phyloP scores from a whole-genome alignment of 2,888 invertebrate genomes.

The Hyles lineata region DNA sequence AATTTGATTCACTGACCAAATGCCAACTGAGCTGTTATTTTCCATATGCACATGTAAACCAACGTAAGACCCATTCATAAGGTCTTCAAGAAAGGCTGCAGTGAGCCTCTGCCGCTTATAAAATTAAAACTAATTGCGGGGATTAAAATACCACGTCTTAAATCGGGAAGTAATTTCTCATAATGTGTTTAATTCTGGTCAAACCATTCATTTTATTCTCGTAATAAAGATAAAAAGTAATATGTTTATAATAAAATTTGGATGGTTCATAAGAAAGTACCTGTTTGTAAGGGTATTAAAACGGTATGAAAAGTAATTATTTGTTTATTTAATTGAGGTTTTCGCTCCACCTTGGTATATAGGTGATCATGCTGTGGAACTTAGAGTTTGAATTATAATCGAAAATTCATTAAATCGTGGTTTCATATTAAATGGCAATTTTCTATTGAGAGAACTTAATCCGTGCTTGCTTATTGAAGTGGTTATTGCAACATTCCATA shows the following conservation, averaged over 20 bases:
- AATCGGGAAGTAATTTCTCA: neutral
- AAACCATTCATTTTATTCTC: neutral
- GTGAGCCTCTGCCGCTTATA: neutral
- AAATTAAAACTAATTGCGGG: neutral
- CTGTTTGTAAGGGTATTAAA: neutral
- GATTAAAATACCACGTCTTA: neutral
- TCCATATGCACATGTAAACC: no score
- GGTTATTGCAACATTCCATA: no score
- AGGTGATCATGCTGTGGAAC: neutral
- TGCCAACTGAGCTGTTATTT: no score
- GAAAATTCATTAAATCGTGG: no score
- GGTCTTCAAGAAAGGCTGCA: neutral
- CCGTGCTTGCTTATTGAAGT: no score
- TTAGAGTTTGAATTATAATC: neutral
- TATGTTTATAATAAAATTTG: neutral
- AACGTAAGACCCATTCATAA: neutral
- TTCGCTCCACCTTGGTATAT: neutral
- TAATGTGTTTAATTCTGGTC: neutral
- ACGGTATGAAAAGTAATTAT: neutral
- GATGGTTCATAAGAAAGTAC: slow-evolving; percentile 11
- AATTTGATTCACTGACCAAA: no score
- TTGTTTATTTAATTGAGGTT: slow-evolving; percentile 14
- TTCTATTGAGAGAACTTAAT: no score
- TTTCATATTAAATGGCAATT: no score
- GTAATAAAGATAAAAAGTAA: slow-evolving; percentile 15